These are phyloP conservation scores for Antheraea pernyi DNA, from an alignment of 1,140 invertebrate species.

Conservation along the genomic window DNA sequence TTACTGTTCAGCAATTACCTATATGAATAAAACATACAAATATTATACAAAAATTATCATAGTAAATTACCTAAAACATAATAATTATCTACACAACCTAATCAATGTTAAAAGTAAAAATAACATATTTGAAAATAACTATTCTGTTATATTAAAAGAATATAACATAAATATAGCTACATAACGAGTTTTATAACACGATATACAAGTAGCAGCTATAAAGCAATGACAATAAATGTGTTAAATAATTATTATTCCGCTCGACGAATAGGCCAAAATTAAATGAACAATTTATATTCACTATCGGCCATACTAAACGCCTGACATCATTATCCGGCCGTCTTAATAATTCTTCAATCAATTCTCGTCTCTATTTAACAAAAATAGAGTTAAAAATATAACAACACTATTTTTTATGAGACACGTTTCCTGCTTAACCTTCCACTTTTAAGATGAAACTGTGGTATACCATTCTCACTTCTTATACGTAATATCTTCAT, in stretches of 20 bases:
- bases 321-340: conserved; percentile 39
- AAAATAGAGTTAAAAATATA: conserved; percentile 11
- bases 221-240: background rate
- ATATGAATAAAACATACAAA: too few species aligned
- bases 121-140: too few species aligned
- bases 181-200: background rate
- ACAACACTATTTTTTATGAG: conserved; percentile 17
- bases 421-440: conserved; percentile 50
- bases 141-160: too few species aligned
- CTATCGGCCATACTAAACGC: conserved; percentile 49
- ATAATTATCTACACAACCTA: too few species aligned
- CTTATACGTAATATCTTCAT: conserved; percentile 30
- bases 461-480: conserved; percentile 41
- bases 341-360: conserved; percentile 1
- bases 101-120: too few species aligned
- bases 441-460: conserved; percentile 47
- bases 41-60: too few species aligned
- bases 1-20: too few species aligned
- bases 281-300: conserved; percentile 46
- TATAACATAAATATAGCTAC: background rate
- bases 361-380: conserved; percentile 21
- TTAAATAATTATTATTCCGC: conserved; percentile 3
- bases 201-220: background rate
- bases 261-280: conserved; percentile 43
- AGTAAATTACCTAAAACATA: too few species aligned